phyloP scores from a whole-genome alignment of 2,888 invertebrate species.

The Orchesella flavescens region DNA sequence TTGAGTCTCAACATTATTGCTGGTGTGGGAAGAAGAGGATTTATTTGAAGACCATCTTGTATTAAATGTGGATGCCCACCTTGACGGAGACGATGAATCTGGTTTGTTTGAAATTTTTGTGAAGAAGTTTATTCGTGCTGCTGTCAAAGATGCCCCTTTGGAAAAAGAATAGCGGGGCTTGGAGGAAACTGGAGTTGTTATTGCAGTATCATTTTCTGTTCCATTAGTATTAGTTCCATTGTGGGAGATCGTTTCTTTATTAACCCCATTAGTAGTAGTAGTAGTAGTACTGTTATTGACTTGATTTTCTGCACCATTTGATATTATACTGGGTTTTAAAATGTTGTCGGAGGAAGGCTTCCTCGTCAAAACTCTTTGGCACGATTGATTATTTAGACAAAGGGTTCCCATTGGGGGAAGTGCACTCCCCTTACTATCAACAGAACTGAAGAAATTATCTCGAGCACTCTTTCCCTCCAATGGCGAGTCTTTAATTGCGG shows the following conservation, averaged over 20 bases:
- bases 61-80: conserved; percentile 54
- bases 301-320: conserved; percentile 49
- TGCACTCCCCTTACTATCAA: conserved; percentile 12
- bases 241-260: not conserved
- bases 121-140: conserved; percentile 66
- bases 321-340: conserved; percentile 26
- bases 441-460: conserved; percentile 48
- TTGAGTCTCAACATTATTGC: conserved; percentile 36
- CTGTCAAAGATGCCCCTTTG: conserved; percentile 65
- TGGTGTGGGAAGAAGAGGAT: conserved; percentile 18
- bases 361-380: conserved; percentile 48
- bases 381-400: conserved; percentile 63
- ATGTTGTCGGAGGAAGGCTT: conserved; percentile 13
- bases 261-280: not conserved
- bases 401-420: conserved; percentile 66
- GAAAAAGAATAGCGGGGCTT: conserved; percentile 41
- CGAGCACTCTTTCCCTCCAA: conserved; percentile 5
- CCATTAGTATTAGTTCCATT: not conserved
- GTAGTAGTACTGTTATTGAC: conserved; percentile 4
- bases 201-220: not conserved
- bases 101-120: conserved; percentile 54
- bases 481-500: conserved; percentile 30
- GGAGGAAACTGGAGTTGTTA: conserved; percentile 29
- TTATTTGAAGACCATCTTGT: conserved; percentile 37
- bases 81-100: conserved; percentile 45